Base-by-base conservation (phyloP, 2,797 vertebrate species). In the Antennarius maculatus region DNA sequence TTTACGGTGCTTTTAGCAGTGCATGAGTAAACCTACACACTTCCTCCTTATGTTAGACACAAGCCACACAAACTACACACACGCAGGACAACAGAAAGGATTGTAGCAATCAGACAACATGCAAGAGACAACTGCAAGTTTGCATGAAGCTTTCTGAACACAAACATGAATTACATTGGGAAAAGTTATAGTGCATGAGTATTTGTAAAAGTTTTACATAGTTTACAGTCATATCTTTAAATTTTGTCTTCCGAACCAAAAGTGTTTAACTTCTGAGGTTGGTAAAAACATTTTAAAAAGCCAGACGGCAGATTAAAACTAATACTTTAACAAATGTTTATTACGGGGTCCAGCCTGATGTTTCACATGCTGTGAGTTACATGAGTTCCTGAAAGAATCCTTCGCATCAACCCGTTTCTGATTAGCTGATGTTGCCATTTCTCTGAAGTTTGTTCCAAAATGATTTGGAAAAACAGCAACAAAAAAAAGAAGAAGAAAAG, bases 1-100 rank as follows among this genome's bases (percentile, higher is more conserved):
- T 81, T 81, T 73, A 79, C 3, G 23, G 15, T 4, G 14, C 69
- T 60, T 69, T 69, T 48, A 65, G 62, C 63, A 1, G 42, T 7
- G 52, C n/a, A 46, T 34, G 31, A 68, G 51, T 14, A 41, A 47
- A 79, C 50, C 74, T 2, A 52, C 17, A 37, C 61, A 46, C 28
- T 11, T 4, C 2, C 31, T 9, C 15, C 9, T 14, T 29, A 13
- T 29, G 23, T 51, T 34, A 34, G 7, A 34, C 5, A 34, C 31
- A 34, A 34, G 7, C 31, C 31, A 34, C 31, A 34, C 31, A 34
- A 5, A 34, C 31, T 23, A 23, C 28, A 48, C 12, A 7, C 60
- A 49, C 28, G 37, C 12, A 23, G 7, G 39, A 46, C 3, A 7
- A 64, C 43, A 52, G 10, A 27, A 57, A 8, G 3, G 12, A 37